phyloP scores from a whole-genome alignment of 2,888 invertebrate genomes.

The Drosophila mercatorum region DNA sequence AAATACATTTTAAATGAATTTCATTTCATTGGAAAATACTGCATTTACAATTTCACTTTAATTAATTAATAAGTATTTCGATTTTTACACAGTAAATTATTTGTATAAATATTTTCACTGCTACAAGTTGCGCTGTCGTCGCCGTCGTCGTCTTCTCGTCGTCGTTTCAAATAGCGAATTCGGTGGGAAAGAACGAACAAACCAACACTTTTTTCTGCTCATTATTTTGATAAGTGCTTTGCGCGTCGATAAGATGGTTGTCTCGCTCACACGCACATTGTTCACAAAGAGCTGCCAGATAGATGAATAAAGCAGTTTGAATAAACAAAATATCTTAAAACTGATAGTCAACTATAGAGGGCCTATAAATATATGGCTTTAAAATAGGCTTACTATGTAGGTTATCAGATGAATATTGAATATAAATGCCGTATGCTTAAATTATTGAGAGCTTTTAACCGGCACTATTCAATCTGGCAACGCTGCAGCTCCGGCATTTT shows the following conservation, averaged over 20 bases:
- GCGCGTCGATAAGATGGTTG: constrained; percentile 31
- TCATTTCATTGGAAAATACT: constrained; percentile 71
- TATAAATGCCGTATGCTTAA: neutral
- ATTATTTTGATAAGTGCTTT: constrained; percentile 73
- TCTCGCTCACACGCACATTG: constrained; percentile 48
- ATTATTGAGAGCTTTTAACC: constrained; percentile 9
- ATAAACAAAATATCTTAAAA: neutral
- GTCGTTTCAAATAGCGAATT: constrained; percentile 73
- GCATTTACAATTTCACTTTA: constrained; percentile 55
- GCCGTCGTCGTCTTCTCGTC: constrained; percentile 69
- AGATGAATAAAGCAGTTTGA: constrained; percentile 18
- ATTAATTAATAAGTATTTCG: constrained; percentile 46
- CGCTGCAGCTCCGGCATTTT: constrained; percentile 53
- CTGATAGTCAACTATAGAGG: neutral
- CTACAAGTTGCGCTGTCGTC: constrained; percentile 81
- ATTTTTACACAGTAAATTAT: constrained; percentile 64
- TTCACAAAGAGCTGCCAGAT: constrained; percentile 42
- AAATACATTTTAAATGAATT: constrained; percentile 81
- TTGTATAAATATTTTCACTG: constrained; percentile 73
- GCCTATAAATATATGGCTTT: neutral
- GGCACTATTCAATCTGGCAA: constrained; percentile 40
- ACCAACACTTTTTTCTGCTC: constrained; percentile 67
- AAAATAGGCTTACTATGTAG: neutral
- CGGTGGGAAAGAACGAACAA: constrained; percentile 65
- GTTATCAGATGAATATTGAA: neutral